A percentile compares a stretch with the other conserved stretches of the same genome.
phyloP scores from a whole-genome alignment of 2,113 vertebrate species.

The Macquaria ambigua region DNA sequence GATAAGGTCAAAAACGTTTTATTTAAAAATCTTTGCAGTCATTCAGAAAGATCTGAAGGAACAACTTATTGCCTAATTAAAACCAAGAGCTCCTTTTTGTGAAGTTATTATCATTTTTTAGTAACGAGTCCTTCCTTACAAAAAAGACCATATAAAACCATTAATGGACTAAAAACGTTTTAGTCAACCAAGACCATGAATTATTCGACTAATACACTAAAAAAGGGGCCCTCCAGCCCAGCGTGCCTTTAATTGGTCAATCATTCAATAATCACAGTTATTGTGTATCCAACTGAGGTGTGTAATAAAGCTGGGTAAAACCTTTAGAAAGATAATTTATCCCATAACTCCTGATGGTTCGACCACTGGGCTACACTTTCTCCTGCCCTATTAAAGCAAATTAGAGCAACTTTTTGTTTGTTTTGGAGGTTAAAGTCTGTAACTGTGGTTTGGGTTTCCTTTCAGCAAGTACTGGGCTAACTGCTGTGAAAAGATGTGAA shows the following conservation, averaged over 20 bases:
- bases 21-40: background rate
- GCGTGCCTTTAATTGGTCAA: background rate
- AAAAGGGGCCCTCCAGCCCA: background rate
- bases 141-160: background rate
- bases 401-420: background rate
- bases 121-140: background rate
- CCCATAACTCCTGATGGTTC: background rate
- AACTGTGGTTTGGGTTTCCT: background rate
- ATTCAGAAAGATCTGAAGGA: background rate
- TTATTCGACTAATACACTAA: background rate
- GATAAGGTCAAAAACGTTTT: background rate
- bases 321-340: background rate
- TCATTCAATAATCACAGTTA: background rate
- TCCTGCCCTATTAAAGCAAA: background rate
- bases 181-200: background rate
- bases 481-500: background rate
- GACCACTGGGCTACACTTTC: background rate
- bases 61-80: background rate
- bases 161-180: background rate
- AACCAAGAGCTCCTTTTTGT: background rate
- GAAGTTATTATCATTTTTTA: background rate
- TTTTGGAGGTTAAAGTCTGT: background rate
- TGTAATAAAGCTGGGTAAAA: background rate
- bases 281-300: background rate
- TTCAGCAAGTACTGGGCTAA: background rate